phyloP scores from a whole-genome alignment of 2,113 vertebrate genomes.

The Myrmophylax atrothorax region DNA sequence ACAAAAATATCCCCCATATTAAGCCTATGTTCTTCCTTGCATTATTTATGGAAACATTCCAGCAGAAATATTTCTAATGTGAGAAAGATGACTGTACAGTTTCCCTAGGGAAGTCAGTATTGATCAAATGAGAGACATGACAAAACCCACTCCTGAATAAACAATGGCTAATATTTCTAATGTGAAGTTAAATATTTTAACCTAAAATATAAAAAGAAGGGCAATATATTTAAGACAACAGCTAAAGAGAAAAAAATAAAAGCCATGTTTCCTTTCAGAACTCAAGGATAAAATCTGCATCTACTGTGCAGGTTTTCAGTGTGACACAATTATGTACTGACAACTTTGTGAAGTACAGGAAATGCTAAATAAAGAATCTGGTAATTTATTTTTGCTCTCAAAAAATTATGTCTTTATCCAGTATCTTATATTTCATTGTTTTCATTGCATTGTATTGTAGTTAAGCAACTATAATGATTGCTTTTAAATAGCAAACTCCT shows the following conservation, averaged over 20 bases:
- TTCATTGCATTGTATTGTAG: neutral
- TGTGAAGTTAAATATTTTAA: neutral
- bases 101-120: neutral
- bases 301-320: neutral
- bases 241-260: neutral
- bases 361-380: neutral
- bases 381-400: neutral
- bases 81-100: neutral
- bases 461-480: neutral
- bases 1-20: neutral
- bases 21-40: neutral
- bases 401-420: neutral
- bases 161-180: neutral
- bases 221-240: neutral
- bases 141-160: neutral
- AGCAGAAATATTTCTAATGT: neutral
- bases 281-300: neutral
- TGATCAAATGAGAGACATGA: neutral
- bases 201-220: neutral
- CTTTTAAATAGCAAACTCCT: neutral
- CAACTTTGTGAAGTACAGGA: neutral
- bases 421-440: neutral
- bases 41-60: neutral
- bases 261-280: neutral
- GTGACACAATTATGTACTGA: neutral